Evolutionary conservation across 2,888 invertebrate species (phyloP).

Genomic region (Habrosyne pyritoides): DNA sequence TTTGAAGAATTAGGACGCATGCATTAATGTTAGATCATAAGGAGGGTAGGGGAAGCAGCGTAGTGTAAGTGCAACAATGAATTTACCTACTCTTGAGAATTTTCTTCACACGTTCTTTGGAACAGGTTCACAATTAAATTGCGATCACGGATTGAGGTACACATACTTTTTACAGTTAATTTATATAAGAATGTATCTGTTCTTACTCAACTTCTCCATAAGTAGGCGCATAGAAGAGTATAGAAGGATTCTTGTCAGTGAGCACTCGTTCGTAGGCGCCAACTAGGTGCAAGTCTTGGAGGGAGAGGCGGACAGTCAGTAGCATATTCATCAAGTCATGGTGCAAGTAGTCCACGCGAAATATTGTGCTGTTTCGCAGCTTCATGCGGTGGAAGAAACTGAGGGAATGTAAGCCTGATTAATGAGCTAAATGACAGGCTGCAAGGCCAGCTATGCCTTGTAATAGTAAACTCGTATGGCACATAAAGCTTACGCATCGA

Average conservation of each 20-base stretch:
- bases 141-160: too few species aligned
- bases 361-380: slow-evolving; percentile 63
- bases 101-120: too few species aligned
- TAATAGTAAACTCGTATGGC: slow-evolving; percentile 4
- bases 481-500: slow-evolving; percentile 1
- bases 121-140: too few species aligned
- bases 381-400: slow-evolving; percentile 75
- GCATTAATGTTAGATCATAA: too few species aligned
- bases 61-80: too few species aligned
- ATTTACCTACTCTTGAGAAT: too few species aligned
- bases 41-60: too few species aligned
- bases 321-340: slow-evolving; percentile 53
- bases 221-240: slow-evolving; percentile 53
- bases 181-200: background rate
- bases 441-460: too few species aligned
- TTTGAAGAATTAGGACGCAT: too few species aligned
- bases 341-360: slow-evolving; percentile 47
- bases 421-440: too few species aligned
- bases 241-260: slow-evolving; percentile 37
- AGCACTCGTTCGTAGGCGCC: slow-evolving; percentile 61
- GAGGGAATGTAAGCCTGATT: background rate
- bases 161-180: background rate
- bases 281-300: slow-evolving; percentile 62
- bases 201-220: slow-evolving; percentile 64
- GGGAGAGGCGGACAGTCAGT: slow-evolving; percentile 38